Base-by-base conservation (phyloP, 2,888 invertebrate species). In the Philhelius pedissequus region DNA sequence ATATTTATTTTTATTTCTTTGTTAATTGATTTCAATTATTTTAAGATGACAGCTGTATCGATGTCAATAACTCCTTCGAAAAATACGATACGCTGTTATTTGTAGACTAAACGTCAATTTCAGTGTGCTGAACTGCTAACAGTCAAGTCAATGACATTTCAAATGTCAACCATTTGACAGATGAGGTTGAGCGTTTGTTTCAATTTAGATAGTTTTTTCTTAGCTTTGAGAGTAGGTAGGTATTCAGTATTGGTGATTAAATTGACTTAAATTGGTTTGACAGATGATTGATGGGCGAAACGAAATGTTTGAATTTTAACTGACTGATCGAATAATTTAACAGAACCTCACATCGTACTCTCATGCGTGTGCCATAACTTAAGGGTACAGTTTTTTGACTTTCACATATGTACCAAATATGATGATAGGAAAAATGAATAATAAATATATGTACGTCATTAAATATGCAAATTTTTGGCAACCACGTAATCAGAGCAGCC, bases 11-110 rank as follows among this genome's bases (percentile, higher is more conserved):
- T 27, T 35, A 30, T 38, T 54, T 18, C 1, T 7, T 27, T 35
- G 38, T 38, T 27, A 66, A 71, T 71, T 66, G 50, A 71, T 54
- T 68, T 70, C 43, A 52, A 35, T 70, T 25, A 76, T 56, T n/a
- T 50, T 66, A 50, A 78, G 54, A 74, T 82, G 77, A 82, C 82
- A 69, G 77, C 18, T 80, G 30, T 56, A 73, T 62, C 56, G 62
- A 56, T 78, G 62, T 69, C 64, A 62, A 78, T 78, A 74, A 73
- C 73, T 82, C 52, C 54, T 38, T 77, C 62, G 48, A 25, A 68
- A 73, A n/a, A 8, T 35, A 52, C 9, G 20, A 25, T 52, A 50
- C 54, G 48, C 45, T 76, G 1, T 1, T 50, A 40, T 45, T 50
- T 66, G 58, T 54, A 22, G 6, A 7, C n/a, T 54, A 32, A 8